Base-by-base conservation (phyloP, 2,113 vertebrate species). In the Neolamprologus devosi region DNA sequence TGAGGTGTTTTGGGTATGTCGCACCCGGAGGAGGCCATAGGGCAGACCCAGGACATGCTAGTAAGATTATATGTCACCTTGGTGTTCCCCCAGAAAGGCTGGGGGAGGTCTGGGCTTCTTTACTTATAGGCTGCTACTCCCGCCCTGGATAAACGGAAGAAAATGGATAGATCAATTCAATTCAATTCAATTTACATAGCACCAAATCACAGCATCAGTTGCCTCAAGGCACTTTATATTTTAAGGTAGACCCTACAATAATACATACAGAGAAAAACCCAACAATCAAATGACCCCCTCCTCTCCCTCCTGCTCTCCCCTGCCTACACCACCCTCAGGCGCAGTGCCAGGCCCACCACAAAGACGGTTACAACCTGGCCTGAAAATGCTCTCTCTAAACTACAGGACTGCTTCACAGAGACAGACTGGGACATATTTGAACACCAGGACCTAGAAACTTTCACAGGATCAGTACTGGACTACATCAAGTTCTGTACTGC, bases 11-110 rank as follows among this genome's bases (percentile, higher is more conserved):
- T 21, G 10, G 51, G 51, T 11, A 54, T 54, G 51, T 7, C 1
- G 3, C 51, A 54, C n/a, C 0, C 5, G 1, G 51, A 54, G 51
- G 51, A 54, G 51, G 51, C 10, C 3, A 0, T 21, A 54, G 2
- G 51, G 51, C n/a, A 54, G 51, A 54, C n/a, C 51, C 5, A 7
- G 51, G 51, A 54, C 51, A 54, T 54, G n/a, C 10, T 21, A 54
- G n/a, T 54, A 54, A 54, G 10, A 54, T 54, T 21, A 54, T 54
- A 54, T 54, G 51, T 54, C 51, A 11, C 51, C 51, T 21, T 54
- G 51, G 51, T 21, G 9, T 53, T 53, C 9, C 19, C 51, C 19
- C 51, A 53, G 51, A 53, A 53, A 53, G 51, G 9, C 51, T 54
- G 51, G 51, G 49, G 49, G 19, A 51, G 3, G 19, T 51, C 49